A percentile compares a stretch with the other conserved stretches of the same genome.
phyloP scores from a whole-genome alignment of 2,888 invertebrate species.

The Dolichopus griseipennis region DNA sequence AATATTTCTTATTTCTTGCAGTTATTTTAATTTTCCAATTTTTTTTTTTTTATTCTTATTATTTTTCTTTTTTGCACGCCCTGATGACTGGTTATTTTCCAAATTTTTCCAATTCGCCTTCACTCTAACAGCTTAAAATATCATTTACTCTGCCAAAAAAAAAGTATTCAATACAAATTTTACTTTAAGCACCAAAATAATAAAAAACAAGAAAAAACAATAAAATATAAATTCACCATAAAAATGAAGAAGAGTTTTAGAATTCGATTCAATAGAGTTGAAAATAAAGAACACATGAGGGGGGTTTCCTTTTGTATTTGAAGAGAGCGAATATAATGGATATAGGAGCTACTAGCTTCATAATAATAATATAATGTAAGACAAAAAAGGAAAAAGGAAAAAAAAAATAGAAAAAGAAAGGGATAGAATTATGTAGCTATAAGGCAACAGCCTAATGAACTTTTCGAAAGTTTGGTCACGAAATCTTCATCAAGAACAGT shows the following conservation, averaged over 20 bases:
- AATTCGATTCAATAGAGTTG: not conserved
- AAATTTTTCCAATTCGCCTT: too few relatives aligned
- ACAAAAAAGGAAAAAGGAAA: not conserved
- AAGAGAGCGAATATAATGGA: too few relatives aligned
- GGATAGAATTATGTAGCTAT: not conserved
- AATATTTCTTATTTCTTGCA: not conserved
- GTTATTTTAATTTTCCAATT: not conserved
- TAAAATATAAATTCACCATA: not conserved
- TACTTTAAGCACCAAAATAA: not conserved
- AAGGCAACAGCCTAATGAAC: conserved; percentile 3
- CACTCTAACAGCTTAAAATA: not conserved
- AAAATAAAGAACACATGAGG: too few relatives aligned
- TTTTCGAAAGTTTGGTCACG: conserved; percentile 6
- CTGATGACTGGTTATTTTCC: not conserved
- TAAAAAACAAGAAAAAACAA: not conserved
- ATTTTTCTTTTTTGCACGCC: not conserved
- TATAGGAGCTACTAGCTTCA: not conserved
- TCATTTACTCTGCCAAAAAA: not conserved
- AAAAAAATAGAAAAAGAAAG: not conserved
- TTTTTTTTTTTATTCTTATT: not conserved
- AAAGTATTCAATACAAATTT: not conserved
- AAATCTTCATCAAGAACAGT: conserved; percentile 6
- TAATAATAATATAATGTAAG: not conserved
- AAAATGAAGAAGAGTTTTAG: not conserved
- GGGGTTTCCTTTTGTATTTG: too few relatives aligned